Evolutionary conservation across 2,797 vertebrate species (phyloP), one percentile per base, ranked within the genome.

Genomic region (Acanthis flammea): DNA sequence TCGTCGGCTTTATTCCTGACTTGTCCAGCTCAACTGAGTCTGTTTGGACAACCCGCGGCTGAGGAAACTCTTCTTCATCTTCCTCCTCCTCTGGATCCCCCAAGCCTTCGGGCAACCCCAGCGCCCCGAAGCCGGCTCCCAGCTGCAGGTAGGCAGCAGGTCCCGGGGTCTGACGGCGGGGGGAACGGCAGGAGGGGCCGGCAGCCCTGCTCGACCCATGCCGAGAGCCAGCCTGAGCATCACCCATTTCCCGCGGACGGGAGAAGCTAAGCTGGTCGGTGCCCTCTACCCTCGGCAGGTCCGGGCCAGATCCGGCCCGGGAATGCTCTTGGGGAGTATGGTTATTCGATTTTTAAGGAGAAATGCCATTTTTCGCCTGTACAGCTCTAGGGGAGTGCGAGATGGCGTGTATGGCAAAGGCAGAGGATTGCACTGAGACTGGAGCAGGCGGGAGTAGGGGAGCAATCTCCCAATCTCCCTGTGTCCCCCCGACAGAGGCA

Each of bases 81-180:
- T 74, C 44, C 39, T 72, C 19, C 27, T 86, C 30, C 51, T 73
- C 61, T 25, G 37, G 44, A 86, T 18, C 23, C 28, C 58, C 66
- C 45, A 37, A 48, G 28, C 19, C 51, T 44, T 31, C 2, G 7
- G 62, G 62, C 18, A 41, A 7, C 10, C 53, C 55, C 70, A 19
- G 6, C 2, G 7, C 19, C 42, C 3, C 1, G 67, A n/a, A 86
- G 35, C n/a, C 14, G 24, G 18, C 19, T 62, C 53, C 53, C 6
- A n/a, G 62, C 66, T n/a, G 73, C 90, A 93, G 89, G 91, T 65
- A 91, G 86, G 86, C 50, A 87, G 58, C 12, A 28, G 57, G 23
- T 37, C 41, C 39, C 1, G 45, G 35, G 51, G 1, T 51, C 71
- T 41, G 24, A 9, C 8, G 6, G 16, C 1, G 7, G 28, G 63